phyloP scores from a whole-genome alignment of 2,113 vertebrate species.

The Cervus canadensis region DNA sequence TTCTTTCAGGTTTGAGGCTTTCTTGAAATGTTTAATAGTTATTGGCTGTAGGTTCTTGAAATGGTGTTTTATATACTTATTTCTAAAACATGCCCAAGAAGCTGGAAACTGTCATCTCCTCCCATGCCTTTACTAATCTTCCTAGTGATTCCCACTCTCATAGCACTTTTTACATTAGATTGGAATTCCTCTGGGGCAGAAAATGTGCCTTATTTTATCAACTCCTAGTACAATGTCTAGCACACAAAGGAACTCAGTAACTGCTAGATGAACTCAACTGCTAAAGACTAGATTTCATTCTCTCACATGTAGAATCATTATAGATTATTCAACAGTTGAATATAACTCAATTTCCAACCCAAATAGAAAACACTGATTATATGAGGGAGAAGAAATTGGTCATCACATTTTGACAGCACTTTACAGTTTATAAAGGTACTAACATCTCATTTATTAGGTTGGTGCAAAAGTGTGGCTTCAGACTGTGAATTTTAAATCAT shows the following conservation, averaged over 20 bases:
- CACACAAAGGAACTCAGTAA: background rate
- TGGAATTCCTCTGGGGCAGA: background rate
- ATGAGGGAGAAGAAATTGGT: background rate
- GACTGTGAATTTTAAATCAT: background rate
- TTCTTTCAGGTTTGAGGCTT: background rate
- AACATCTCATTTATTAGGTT: background rate
- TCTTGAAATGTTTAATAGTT: background rate
- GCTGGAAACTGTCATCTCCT: background rate
- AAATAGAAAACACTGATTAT: background rate
- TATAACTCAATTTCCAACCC: background rate
- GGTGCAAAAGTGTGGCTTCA: background rate
- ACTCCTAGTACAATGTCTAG: background rate
- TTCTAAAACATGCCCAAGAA: conserved; percentile 8
- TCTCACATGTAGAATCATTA: background rate
- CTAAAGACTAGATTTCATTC: background rate
- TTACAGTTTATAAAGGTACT: background rate
- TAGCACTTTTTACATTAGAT: background rate
- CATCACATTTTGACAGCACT: background rate
- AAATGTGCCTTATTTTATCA: background rate
- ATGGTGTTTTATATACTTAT: background rate
- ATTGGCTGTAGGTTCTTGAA: background rate
- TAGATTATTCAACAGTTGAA: background rate
- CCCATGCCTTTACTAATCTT: background rate
- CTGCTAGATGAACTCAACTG: background rate
- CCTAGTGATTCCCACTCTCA: background rate